phyloP scores from a whole-genome alignment of 2,888 invertebrate genomes.

The Himalopsyche tibetana region DNA sequence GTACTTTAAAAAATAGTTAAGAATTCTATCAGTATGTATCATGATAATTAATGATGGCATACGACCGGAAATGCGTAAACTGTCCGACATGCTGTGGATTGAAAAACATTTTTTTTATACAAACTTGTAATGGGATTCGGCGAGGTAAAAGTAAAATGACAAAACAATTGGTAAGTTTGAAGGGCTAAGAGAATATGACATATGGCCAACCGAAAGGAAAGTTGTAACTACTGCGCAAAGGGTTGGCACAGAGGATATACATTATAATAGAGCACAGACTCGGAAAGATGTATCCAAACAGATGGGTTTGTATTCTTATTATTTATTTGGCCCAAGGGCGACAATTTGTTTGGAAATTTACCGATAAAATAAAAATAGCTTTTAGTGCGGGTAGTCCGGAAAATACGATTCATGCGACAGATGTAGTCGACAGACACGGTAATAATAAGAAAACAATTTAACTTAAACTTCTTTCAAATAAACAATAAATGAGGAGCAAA shows the following conservation, averaged over 20 bases:
- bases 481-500: no score
- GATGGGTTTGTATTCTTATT: conserved; percentile 1
- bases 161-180: neutral
- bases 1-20: no score
- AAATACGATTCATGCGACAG: neutral
- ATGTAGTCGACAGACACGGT: neutral
- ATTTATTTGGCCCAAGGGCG: neutral
- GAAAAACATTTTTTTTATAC: no score
- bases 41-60: no score
- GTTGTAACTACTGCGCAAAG: neutral
- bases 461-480: no score
- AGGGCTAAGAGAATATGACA: neutral
- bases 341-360: conserved; percentile 7
- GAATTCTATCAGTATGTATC: no score
- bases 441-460: no score
- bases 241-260: neutral
- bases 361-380: neutral
- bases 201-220: neutral
- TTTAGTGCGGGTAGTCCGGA: neutral
- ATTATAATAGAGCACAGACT: conserved; percentile 9
- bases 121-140: no score
- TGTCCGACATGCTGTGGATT: no score
- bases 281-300: neutral
- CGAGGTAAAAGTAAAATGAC: no score
- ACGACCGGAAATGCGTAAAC: no score